A percentile compares a stretch with the other conserved stretches of the same genome.
Evolutionary conservation across 2,797 vertebrate species (phyloP).

Genomic region (Urosaurus nigricauda): DNA sequence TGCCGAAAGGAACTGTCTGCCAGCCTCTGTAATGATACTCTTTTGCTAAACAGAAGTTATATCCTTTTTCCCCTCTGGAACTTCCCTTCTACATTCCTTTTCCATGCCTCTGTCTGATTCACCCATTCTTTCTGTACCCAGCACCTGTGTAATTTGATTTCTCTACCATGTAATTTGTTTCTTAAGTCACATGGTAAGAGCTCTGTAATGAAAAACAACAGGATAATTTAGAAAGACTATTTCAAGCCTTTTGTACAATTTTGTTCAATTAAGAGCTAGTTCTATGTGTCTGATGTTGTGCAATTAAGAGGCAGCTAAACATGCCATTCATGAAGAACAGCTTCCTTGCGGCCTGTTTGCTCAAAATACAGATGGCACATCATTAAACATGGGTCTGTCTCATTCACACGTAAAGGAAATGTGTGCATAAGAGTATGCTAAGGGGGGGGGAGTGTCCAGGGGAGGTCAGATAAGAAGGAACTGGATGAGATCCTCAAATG

Average conservation of each 20-base stretch:
- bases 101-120: neutral
- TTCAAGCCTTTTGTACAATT: neutral
- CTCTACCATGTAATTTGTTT: neutral
- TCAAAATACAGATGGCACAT: neutral
- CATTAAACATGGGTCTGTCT: neutral
- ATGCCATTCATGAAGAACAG: neutral
- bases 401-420: neutral
- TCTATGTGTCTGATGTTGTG: neutral
- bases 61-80: neutral
- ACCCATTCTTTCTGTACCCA: neutral
- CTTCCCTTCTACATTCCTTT: neutral
- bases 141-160: neutral
- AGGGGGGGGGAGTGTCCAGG: neutral
- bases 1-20: neutral
- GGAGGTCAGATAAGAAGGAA: too few relatives aligned
- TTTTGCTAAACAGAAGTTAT: neutral
- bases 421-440: neutral
- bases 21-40: neutral
- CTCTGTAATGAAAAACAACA: neutral
- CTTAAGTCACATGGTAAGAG: neutral
- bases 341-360: neutral
- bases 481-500: too few relatives aligned
- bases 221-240: neutral
- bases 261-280: neutral
- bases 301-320: neutral